phyloP scores from a whole-genome alignment of 2,797 vertebrate genomes.

The Agapornis canus region DNA sequence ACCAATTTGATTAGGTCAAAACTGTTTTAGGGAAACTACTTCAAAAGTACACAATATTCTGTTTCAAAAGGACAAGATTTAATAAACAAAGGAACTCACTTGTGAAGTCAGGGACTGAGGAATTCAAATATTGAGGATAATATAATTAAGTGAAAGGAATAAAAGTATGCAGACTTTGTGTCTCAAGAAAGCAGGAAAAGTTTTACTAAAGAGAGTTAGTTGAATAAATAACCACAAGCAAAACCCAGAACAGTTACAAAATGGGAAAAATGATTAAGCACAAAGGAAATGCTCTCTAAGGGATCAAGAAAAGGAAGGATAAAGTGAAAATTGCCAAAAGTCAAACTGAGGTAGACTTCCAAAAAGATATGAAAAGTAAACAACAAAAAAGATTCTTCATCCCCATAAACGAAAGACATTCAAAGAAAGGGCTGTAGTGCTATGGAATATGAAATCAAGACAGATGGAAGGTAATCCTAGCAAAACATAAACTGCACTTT shows the following conservation, averaged over 20 bases:
- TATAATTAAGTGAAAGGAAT: neutral
- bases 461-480: neutral
- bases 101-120: neutral
- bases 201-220: neutral
- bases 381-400: neutral
- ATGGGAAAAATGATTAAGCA: slow-evolving; percentile 4
- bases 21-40: neutral
- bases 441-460: neutral
- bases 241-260: slow-evolving; percentile 15
- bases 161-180: neutral
- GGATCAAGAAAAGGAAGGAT: neutral
- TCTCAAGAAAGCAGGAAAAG: neutral
- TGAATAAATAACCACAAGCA: slow-evolving; percentile 9
- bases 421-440: neutral
- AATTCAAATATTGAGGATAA: neutral
- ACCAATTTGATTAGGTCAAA: neutral
- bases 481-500: neutral
- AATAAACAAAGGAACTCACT: neutral
- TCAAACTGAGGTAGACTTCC: neutral
- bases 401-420: neutral
- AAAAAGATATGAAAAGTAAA: neutral
- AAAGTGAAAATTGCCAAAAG: slow-evolving; percentile 27
- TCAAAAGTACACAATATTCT: neutral
- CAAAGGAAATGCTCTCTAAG: slow-evolving; percentile 12
- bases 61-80: neutral